Conservation (phyloP, 2,888 invertebrate species). For the Apodemia duryi region DNA sequence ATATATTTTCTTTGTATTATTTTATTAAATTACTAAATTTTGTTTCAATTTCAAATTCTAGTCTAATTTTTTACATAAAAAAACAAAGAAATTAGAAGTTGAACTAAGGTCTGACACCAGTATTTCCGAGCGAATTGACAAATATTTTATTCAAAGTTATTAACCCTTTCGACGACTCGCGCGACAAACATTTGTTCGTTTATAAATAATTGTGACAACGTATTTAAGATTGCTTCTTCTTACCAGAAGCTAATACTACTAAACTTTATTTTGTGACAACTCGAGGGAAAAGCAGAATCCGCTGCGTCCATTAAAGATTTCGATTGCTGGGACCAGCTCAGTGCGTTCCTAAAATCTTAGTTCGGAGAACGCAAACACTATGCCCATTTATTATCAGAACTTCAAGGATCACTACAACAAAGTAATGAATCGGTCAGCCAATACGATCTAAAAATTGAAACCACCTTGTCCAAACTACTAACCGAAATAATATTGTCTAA, state of each 20-base stretch:
- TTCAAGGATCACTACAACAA: neutral
- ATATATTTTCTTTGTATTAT: neutral
- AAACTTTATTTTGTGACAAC: neutral
- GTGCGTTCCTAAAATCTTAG: neutral
- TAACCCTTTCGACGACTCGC: neutral
- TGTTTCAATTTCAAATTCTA: neutral
- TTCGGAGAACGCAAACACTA: neutral
- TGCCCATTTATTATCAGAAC: neutral
- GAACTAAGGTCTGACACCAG: neutral
- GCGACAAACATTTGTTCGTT: neutral
- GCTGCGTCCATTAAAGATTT: slow-evolving; percentile 1
- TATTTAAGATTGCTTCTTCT: neutral
- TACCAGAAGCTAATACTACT: neutral
- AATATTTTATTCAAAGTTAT: neutral
- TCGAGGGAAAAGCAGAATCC: neutral
- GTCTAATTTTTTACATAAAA: neutral
- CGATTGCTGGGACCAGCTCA: neutral
- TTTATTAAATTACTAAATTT: neutral
- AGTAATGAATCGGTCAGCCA: neutral
- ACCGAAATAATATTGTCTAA: neutral
- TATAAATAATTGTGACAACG: neutral
- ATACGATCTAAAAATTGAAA: neutral
- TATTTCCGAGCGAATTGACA: neutral
- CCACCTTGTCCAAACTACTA: neutral
- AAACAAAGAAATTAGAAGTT: neutral